These are phyloP conservation scores for Notodonta ziczac DNA, from an alignment of 2,888 invertebrate species.

Conservation along the genomic window DNA sequence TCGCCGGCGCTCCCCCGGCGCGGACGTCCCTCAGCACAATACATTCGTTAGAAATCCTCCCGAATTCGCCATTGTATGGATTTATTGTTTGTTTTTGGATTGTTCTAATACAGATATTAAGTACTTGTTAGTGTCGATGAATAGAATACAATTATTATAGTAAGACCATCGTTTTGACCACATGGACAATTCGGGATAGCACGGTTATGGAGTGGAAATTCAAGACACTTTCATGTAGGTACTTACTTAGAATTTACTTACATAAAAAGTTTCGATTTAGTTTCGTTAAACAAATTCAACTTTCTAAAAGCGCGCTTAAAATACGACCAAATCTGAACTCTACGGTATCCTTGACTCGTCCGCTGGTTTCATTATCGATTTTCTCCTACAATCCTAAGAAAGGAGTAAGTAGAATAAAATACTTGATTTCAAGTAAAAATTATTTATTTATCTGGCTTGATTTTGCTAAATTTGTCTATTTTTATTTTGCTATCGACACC, in stretches of 20 bases:
- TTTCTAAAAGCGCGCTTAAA: too few species aligned
- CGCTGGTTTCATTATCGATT: too few species aligned
- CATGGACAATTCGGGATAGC: too few species aligned
- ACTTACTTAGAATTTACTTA: too few species aligned
- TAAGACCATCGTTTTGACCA: too few species aligned
- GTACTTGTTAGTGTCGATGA: background rate
- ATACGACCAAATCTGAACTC: too few species aligned
- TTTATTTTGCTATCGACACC: slow-evolving; percentile 5
- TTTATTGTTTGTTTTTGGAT: slow-evolving; percentile 39
- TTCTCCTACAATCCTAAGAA: too few species aligned
- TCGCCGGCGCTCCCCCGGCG: slow-evolving; percentile 52
- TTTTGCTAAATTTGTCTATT: slow-evolving; percentile 16
- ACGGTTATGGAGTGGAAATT: too few species aligned
- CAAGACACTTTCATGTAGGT: too few species aligned
- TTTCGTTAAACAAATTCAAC: too few species aligned
- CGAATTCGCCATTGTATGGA: slow-evolving; percentile 41
- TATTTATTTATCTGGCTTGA: slow-evolving; percentile 26
- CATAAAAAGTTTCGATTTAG: too few species aligned
- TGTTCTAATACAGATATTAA: slow-evolving; percentile 31
- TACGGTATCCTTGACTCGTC: too few species aligned
- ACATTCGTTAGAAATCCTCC: slow-evolving; percentile 38
- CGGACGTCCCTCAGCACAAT: slow-evolving; percentile 42
- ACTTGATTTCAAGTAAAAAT: slow-evolving; percentile 10
- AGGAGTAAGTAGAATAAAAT: background rate
- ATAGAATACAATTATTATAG: background rate